phyloP scores from a whole-genome alignment of 92 coral and sea anemone genomes.

The Metridium senile region DNA sequence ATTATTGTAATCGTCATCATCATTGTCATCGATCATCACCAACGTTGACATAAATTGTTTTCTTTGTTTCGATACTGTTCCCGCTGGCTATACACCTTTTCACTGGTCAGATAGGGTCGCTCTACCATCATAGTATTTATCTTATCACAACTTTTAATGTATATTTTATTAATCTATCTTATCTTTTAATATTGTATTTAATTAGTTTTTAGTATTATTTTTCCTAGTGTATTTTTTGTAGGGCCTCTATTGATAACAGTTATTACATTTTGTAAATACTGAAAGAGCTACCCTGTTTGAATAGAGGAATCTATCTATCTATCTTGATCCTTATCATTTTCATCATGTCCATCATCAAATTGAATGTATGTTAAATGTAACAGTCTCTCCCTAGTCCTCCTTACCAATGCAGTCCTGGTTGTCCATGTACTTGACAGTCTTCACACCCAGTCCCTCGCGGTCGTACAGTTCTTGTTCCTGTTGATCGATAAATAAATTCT shows the following conservation, averaged over 20 bases:
- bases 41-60: not conserved
- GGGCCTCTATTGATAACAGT: too few species aligned
- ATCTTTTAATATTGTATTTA: too few species aligned
- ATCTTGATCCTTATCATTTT: not conserved
- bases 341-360: not conserved
- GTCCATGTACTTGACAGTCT: conserved; percentile 85
- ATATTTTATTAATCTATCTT: too few species aligned
- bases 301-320: not conserved
- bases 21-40: not conserved
- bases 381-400: too few species aligned
- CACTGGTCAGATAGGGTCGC: too few species aligned
- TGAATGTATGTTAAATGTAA: too few species aligned
- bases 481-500: not conserved
- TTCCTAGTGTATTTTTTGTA: too few species aligned
- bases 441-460: conserved; percentile 91
- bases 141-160: too few species aligned
- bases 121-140: not conserved
- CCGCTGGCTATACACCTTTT: too few species aligned
- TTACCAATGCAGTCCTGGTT: conserved; percentile 96
- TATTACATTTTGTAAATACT: too few species aligned
- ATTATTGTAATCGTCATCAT: not conserved
- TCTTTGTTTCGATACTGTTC: too few species aligned
- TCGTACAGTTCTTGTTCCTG: conserved; percentile 95
- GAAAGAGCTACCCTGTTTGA: not conserved
- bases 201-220: too few species aligned